phyloP scores from a whole-genome alignment of 92 coral and sea anemone genomes.

The Paragorgia papillata region DNA sequence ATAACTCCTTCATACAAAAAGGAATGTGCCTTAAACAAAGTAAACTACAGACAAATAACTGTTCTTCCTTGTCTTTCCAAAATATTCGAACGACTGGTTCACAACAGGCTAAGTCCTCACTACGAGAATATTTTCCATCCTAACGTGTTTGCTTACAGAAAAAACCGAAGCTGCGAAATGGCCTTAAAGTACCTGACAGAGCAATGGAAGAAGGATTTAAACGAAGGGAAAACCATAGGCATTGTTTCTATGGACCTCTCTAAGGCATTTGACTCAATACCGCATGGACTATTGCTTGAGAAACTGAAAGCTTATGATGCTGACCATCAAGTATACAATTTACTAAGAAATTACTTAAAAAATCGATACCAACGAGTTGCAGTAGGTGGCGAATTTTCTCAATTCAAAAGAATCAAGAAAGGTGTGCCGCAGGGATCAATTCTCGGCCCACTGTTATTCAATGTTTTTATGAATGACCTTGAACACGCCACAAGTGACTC shows the following conservation, averaged over 20 bases:
- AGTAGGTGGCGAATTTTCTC: constrained; percentile 32
- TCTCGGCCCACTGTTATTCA: constrained; percentile 51
- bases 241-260: not conserved
- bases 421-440: constrained; percentile 60
- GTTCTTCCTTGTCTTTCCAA: constrained; percentile 8
- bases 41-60: constrained; percentile 49
- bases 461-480: constrained; percentile 49
- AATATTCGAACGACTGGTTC: constrained; percentile 6
- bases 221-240: constrained; percentile 6
- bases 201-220: constrained; percentile 18
- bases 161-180: constrained; percentile 9
- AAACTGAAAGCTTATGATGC: constrained; percentile 44
- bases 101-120: not conserved
- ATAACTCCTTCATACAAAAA: constrained; percentile 55
- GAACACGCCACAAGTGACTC: constrained; percentile 8
- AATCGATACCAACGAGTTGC: constrained; percentile 44
- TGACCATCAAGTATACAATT: constrained; percentile 12
- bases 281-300: not conserved
- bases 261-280: not conserved
- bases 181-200: constrained; percentile 16
- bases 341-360: constrained; percentile 26
- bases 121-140: not conserved
- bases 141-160: constrained; percentile 18
- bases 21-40: constrained; percentile 45
- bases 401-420: constrained; percentile 25